A percentile compares a stretch with the other conserved stretches of the same genome.
phyloP scores from a whole-genome alignment of 2,113 vertebrate genomes.

The Leucosticte australis region DNA sequence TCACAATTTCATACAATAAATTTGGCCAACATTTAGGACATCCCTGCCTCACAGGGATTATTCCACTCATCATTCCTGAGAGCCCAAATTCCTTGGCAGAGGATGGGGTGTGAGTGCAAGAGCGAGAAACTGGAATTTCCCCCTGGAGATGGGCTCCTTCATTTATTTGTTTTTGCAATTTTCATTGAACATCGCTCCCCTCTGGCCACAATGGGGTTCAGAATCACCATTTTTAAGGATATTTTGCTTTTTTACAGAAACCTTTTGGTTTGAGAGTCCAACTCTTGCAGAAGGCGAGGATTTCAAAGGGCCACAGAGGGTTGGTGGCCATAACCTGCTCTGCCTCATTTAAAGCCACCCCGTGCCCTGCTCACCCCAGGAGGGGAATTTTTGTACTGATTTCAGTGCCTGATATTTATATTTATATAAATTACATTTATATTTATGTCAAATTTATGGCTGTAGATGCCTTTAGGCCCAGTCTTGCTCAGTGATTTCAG shows the following conservation, averaged over 20 bases:
- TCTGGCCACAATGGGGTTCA: not conserved
- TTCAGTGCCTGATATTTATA: not conserved
- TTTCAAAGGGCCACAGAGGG: not conserved
- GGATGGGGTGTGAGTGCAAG: not conserved
- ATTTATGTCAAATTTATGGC: not conserved
- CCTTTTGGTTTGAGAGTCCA: not conserved
- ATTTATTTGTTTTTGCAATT: not conserved
- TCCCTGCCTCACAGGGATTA: not conserved
- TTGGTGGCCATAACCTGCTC: not conserved
- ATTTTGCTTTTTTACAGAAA: not conserved
- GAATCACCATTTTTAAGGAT: not conserved
- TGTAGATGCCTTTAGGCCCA: not conserved
- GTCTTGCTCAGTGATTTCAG: accelerated
- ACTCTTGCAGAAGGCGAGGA: not conserved
- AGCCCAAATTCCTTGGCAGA: not conserved
- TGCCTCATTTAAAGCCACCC: accelerated
- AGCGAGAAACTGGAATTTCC: not conserved
- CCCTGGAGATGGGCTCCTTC: not conserved
- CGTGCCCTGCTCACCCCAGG: accelerated
- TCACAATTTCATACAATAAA: not conserved
- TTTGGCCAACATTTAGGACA: not conserved
- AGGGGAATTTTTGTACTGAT: not conserved
- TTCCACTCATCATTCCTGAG: not conserved
- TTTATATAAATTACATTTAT: not conserved
- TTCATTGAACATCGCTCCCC: not conserved